Evolutionary conservation across 2,888 invertebrate species (phyloP).

Genomic region (Chrysolina haemoptera): DNA sequence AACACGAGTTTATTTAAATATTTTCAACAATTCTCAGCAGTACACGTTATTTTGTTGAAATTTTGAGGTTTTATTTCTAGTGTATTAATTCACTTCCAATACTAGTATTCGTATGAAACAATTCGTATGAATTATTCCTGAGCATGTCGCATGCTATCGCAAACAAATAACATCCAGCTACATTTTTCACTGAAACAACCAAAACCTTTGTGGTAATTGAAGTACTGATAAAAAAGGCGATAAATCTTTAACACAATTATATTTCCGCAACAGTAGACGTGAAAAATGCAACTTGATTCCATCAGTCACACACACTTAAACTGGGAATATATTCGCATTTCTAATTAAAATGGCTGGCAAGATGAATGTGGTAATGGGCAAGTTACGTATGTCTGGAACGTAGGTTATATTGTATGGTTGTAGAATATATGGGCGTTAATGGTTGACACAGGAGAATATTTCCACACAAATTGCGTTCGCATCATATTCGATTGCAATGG

Average conservation of each 20-base stretch:
- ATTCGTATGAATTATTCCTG: not conserved
- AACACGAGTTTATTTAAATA: too few relatives aligned
- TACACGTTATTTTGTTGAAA: too few relatives aligned
- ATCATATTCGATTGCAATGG: not conserved
- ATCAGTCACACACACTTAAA: constrained; percentile 23
- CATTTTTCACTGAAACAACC: constrained; percentile 13
- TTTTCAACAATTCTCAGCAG: too few relatives aligned
- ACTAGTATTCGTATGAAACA: too few relatives aligned
- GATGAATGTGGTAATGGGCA: constrained; percentile 31
- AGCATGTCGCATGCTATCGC: constrained; percentile 3
- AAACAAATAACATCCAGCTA: constrained; percentile 13
- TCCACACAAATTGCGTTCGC: not conserved
- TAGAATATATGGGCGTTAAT: constrained; percentile 29
- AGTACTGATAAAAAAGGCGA: constrained; percentile 21
- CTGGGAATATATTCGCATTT: constrained; percentile 14
- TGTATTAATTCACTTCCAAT: too few relatives aligned
- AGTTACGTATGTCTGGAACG: constrained; percentile 29
- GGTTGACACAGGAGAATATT: not conserved
- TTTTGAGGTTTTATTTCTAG: too few relatives aligned
- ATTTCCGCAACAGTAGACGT: constrained; percentile 13
- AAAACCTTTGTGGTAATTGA: not conserved
- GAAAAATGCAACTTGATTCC: constrained; percentile 24
- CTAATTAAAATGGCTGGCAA: constrained; percentile 29
- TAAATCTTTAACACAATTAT: constrained; percentile 17
- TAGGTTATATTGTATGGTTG: constrained; percentile 12